These are phyloP conservation scores for Notiomystis cincta DNA, from an alignment of 2,113 vertebrate genomes.

Conservation along the genomic window DNA sequence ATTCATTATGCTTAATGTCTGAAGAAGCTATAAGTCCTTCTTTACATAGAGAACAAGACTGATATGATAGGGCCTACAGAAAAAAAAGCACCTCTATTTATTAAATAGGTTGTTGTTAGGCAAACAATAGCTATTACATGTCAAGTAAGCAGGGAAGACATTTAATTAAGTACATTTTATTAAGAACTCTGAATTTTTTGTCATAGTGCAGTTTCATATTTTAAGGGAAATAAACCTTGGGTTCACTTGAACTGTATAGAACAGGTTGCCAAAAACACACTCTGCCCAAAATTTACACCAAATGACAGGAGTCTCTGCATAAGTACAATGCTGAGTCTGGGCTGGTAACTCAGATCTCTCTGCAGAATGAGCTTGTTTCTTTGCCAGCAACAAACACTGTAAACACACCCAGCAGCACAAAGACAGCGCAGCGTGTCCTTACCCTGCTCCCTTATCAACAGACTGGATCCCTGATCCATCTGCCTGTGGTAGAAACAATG, in stretches of 20 bases:
- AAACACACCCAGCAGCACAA: not conserved
- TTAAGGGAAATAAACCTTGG: not conserved
- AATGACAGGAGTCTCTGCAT: not conserved
- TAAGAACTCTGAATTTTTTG: not conserved
- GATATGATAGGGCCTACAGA: rapidly evolving
- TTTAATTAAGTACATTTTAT: not conserved
- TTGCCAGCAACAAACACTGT: not conserved
- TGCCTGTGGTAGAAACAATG: not conserved
- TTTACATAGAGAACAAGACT: not conserved
- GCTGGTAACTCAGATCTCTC: not conserved
- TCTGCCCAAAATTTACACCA: not conserved
- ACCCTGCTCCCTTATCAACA: not conserved
- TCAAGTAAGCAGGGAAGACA: not conserved
- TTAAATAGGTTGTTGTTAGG: not conserved
- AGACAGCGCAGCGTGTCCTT: not conserved
- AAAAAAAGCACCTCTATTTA: not conserved
- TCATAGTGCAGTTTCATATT: not conserved
- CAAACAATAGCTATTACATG: not conserved
- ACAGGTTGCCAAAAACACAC: not conserved
- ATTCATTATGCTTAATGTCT: not conserved
- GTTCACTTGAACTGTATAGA: not conserved
- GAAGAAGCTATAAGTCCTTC: not conserved
- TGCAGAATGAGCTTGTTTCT: not conserved
- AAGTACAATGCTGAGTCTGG: not conserved
- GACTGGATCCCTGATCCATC: not conserved